Evolutionary conservation across 2,113 vertebrate species (phyloP).

Genomic region (Anser brachyrhynchus): DNA sequence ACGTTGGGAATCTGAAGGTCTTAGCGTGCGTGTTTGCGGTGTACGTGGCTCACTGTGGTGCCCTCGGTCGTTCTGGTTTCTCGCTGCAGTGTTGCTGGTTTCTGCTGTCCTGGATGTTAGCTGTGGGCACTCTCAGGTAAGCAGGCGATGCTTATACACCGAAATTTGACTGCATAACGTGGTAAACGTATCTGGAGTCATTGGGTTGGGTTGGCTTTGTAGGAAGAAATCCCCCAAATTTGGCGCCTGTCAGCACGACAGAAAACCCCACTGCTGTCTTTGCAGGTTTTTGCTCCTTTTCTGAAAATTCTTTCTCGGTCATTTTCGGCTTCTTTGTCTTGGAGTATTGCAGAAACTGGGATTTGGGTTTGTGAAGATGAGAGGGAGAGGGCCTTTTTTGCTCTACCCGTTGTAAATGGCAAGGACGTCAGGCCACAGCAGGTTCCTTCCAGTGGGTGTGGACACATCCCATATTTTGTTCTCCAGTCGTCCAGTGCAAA

Average conservation of each 20-base stretch:
- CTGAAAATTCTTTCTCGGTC: background rate
- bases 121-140: background rate
- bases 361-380: background rate
- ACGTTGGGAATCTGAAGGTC: background rate
- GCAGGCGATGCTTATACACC: background rate
- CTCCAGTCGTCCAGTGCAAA: background rate
- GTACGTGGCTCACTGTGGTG: background rate
- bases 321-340: background rate
- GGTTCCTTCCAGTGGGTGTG: background rate
- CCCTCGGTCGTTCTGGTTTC: background rate
- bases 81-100: accelerated
- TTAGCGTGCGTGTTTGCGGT: background rate
- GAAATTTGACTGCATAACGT: background rate
- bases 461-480: background rate
- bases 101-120: background rate
- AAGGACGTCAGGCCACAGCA: background rate
- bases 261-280: background rate
- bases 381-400: background rate
- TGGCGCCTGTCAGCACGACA: background rate
- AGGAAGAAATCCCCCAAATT: background rate
- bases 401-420: background rate
- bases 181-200: background rate
- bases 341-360: background rate
- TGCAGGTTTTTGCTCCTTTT: background rate
- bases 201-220: too few species aligned